Conservation (phyloP, 92 coral and sea anemone species). For the Palythoa heliodiscus region DNA sequence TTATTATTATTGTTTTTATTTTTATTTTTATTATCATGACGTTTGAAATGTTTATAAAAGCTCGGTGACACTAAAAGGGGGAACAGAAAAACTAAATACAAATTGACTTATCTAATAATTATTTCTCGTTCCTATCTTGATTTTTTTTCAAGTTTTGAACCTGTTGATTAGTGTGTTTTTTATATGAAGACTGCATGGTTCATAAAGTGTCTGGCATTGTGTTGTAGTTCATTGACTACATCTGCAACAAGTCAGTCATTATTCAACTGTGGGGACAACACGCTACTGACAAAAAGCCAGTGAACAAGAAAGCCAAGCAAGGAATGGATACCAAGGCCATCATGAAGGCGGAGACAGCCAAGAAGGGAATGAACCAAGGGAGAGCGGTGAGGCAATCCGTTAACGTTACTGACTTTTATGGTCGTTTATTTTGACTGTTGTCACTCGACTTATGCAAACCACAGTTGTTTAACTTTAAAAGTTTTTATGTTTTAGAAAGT, state of each 20-base stretch:
- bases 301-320: conserved; percentile 80
- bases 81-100: too few relatives aligned
- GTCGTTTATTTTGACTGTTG: too few relatives aligned
- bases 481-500: too few relatives aligned
- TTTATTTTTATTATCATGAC: too few relatives aligned
- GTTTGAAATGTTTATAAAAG: not conserved
- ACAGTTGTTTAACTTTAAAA: too few relatives aligned
- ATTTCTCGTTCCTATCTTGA: not conserved
- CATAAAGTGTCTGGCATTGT: not conserved
- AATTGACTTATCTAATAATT: too few relatives aligned
- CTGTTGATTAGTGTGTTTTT: not conserved
- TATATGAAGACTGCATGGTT: not conserved
- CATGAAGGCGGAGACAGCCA: conserved; percentile 83
- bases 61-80: not conserved
- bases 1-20: too few relatives aligned
- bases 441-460: too few relatives aligned
- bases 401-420: not conserved
- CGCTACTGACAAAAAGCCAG: conserved; percentile 74
- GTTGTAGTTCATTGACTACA: conserved; percentile 73
- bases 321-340: conserved; percentile 94
- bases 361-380: conserved; percentile 54
- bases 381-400: conserved; percentile 13
- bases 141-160: not conserved
- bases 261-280: conserved; percentile 93
- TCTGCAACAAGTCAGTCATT: conserved; percentile 74